phyloP scores from a whole-genome alignment of 35 echinoderm and acorn worm genomes.

The Ptychodera flava region DNA sequence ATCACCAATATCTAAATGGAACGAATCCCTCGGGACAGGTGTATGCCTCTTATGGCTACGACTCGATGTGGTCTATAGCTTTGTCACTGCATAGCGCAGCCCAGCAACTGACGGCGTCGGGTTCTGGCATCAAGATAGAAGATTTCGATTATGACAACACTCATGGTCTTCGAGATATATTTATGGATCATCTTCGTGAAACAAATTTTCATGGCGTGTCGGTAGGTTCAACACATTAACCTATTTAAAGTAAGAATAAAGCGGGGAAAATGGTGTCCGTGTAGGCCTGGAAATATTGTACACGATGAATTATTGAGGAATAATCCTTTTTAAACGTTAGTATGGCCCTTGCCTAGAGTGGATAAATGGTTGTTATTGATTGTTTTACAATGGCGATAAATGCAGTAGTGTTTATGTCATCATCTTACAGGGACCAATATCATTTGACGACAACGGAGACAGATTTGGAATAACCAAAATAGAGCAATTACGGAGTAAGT shows the following conservation, averaged over 20 bases:
- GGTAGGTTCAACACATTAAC: constrained; percentile 7
- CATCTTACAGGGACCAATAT: background rate
- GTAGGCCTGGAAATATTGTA: too few species aligned
- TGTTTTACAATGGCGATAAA: too few species aligned
- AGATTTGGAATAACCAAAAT: constrained; percentile 5
- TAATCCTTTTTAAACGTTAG: too few species aligned
- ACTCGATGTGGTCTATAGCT: constrained; percentile 37
- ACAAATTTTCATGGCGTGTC: constrained; percentile 45
- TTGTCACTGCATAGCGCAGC: constrained; percentile 11
- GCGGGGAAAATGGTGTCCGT: too few species aligned
- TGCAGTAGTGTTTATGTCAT: too few species aligned
- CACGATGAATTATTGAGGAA: too few species aligned
- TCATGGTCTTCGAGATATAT: constrained; percentile 15
- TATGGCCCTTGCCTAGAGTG: too few species aligned
- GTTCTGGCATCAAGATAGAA: constrained; percentile 6
- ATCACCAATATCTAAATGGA: constrained; percentile 6
- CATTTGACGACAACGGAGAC: constrained; percentile 6
- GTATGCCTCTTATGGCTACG: constrained; percentile 42
- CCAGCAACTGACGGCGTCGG: background rate
- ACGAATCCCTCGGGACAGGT: background rate
- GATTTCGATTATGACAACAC: constrained; percentile 53
- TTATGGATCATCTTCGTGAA: background rate
- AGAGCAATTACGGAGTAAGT: constrained; percentile 13
- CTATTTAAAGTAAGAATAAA: background rate
- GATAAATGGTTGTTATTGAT: too few species aligned